Conservation (phyloP, 2,888 invertebrate genomes). For the Cryptus armator region DNA sequence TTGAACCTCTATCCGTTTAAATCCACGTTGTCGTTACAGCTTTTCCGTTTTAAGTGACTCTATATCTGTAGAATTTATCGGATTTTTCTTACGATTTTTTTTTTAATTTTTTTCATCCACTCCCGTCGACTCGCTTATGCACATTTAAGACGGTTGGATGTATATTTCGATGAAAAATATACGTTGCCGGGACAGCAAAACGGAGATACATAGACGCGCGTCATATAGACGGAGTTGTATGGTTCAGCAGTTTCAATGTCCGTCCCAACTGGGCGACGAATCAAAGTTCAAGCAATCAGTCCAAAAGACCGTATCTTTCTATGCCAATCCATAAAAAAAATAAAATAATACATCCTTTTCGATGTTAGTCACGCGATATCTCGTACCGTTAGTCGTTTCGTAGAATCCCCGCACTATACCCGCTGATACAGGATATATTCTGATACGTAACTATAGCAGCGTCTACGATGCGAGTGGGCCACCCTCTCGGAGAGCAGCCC, state of each 20-base stretch:
- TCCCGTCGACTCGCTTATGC: neutral
- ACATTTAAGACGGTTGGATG: too few relatives aligned
- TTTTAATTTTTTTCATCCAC: neutral
- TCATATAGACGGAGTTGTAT: too few relatives aligned
- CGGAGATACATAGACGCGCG: too few relatives aligned
- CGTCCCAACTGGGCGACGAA: too few relatives aligned
- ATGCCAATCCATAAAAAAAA: neutral
- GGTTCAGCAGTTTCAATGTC: too few relatives aligned
- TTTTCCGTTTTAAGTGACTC: neutral
- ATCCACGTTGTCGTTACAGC: neutral
- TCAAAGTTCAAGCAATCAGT: too few relatives aligned
- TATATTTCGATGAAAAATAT: too few relatives aligned
- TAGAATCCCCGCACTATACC: neutral
- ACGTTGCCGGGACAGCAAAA: too few relatives aligned
- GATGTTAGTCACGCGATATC: neutral
- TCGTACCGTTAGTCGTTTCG: neutral
- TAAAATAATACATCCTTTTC: neutral
- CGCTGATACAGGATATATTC: neutral
- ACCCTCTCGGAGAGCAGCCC: constrained; percentile 13
- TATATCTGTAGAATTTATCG: neutral
- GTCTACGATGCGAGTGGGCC: neutral
- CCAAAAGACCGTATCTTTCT: neutral
- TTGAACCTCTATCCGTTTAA: too few relatives aligned
- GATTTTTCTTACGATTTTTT: neutral
- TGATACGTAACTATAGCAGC: neutral